Evolutionary conservation across 1,140 invertebrate species (phyloP).

Genomic region (Gryllus bimaculatus): DNA sequence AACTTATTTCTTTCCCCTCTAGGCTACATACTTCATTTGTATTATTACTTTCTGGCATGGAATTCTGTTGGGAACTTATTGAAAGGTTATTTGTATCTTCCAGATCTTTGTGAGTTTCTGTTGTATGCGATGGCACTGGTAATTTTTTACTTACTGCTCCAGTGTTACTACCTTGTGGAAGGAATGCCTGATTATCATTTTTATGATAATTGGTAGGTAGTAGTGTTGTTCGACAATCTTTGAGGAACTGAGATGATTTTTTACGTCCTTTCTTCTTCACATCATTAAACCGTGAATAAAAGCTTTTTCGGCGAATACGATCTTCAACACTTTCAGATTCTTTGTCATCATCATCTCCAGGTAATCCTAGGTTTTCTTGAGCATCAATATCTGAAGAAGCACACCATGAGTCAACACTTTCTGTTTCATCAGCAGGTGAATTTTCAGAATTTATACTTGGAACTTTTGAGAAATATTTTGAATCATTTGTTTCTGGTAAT

Average conservation of each 20-base stretch:
- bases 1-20: neutral
- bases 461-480: no score
- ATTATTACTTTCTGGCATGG: neutral
- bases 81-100: neutral
- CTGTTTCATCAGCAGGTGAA: conserved; percentile 49
- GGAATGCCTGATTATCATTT: neutral
- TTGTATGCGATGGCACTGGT: neutral
- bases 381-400: conserved; percentile 49
- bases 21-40: neutral
- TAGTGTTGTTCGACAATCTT: neutral
- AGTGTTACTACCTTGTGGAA: neutral
- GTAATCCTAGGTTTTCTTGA: conserved; percentile 32
- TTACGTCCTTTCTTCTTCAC: conserved; percentile 42
- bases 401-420: conserved; percentile 58
- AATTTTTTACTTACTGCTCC: neutral
- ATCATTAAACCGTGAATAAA: conserved; percentile 79
- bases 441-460: conserved; percentile 23
- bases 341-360: conserved; percentile 40
- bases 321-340: conserved; percentile 63
- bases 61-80: neutral
- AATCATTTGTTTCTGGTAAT: no score
- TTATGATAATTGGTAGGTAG: neutral
- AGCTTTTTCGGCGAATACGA: conserved; percentile 76
- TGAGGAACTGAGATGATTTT: neutral
- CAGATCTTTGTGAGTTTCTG: neutral